Evolutionary conservation across 2,113 vertebrate genomes (phyloP), one percentile per base, ranked within the genome.

Genomic region (Orthonyx spaldingii): DNA sequence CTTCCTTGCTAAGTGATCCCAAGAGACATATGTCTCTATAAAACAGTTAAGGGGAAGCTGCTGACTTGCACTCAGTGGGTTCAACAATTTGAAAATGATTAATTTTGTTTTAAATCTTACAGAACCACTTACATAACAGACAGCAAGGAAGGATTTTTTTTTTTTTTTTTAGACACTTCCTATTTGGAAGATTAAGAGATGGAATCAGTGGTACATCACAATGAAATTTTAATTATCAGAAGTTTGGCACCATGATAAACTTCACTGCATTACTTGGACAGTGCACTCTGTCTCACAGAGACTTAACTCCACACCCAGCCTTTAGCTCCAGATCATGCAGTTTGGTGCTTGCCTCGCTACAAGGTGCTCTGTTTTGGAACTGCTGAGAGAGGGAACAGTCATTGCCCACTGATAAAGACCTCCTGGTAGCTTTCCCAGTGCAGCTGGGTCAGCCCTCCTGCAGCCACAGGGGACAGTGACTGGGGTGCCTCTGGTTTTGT

Each of bases 1-100:
- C 64, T 89, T 89, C 90, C 90, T 88, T 89, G 72, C 61, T 94
- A 96, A 97, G 90, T 96, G 88, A 84, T 96, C 95, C 80, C 93
- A 81, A 78, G 94, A 96, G 93, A 61, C 71, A 60, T 46, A n/a
- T 81, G 53, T 89, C 90, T 95, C 76, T 86, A 27, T 84, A 84
- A 94, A 88, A 88, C 66, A 81, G 83, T 93, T 90, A 84, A 75
- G 72, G 47, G 53, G 69, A 92, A 84, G 88, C 83, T 93, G 86
- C 90, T 95, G 92, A 92, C 80, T 93, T 94, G 69, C 57, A 72
- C 53, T 93, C 57, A 81, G 71, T 42, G 90, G 32, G 68, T 86
- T 93, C 90, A 95, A 87, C 77, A 91, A 74, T 90, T 88, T 93
- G 69, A 69, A 93, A 94, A 92, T 53, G 1, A 93, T 81, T 94